phyloP scores from a whole-genome alignment of 1,140 invertebrate genomes.

The Drosophila varians region DNA sequence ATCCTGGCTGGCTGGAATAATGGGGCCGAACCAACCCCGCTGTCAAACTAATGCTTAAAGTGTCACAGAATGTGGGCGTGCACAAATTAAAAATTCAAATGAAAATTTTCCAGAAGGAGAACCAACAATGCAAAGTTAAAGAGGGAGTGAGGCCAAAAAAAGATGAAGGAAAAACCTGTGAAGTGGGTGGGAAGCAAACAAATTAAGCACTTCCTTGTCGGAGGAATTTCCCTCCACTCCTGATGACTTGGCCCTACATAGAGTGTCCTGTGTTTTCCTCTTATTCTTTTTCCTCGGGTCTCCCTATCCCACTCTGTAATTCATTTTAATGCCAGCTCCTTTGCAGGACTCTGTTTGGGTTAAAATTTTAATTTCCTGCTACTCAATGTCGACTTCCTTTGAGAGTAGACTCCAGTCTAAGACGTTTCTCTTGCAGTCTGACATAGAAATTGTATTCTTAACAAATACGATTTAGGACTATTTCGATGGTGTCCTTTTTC shows the following conservation, averaged over 20 bases:
- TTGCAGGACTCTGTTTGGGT: slow-evolving; percentile 40
- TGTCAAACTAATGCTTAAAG: slow-evolving; percentile 74
- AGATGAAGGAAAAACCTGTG: not conserved
- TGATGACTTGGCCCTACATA: slow-evolving; percentile 35
- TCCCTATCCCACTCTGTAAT: slow-evolving; percentile 37
- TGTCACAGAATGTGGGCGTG: slow-evolving; percentile 60
- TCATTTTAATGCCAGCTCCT: slow-evolving; percentile 62
- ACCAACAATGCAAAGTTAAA: too few relatives aligned
- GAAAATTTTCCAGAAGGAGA: slow-evolving; percentile 56
- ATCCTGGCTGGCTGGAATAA: slow-evolving; percentile 51
- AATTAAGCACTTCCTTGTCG: slow-evolving; percentile 71
- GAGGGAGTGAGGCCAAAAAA: too few relatives aligned
- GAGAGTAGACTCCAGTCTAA: slow-evolving; percentile 11
- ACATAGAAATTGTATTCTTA: not conserved
- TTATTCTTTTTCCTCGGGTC: not conserved
- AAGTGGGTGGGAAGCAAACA: slow-evolving; percentile 34
- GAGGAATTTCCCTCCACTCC: slow-evolving; percentile 17
- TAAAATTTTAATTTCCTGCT: slow-evolving; percentile 77
- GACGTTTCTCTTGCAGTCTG: not conserved
- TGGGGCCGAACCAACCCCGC: slow-evolving; percentile 13
- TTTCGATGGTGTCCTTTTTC: slow-evolving; percentile 14
- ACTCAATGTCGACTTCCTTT: slow-evolving; percentile 66
- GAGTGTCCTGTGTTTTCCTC: slow-evolving; percentile 1
- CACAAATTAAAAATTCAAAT: slow-evolving; percentile 78
- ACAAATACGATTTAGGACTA: slow-evolving; percentile 19